Conservation (phyloP, 1,140 invertebrate genomes). For the Pararge aegeria region DNA sequence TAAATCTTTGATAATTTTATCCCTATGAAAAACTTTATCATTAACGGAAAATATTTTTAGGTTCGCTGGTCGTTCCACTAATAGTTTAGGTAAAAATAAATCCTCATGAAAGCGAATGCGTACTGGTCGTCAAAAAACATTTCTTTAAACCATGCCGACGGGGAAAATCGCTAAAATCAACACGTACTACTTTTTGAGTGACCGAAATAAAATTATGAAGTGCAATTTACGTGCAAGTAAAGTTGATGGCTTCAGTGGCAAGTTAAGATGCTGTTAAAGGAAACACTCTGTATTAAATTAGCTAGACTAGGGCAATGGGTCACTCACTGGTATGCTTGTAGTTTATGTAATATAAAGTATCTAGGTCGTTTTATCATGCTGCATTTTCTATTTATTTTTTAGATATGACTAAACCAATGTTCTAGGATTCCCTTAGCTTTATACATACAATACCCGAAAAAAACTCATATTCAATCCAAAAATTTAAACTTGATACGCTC, state of each 20-base stretch:
- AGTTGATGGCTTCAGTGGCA: neutral
- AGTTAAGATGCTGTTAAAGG: neutral
- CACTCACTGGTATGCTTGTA: neutral
- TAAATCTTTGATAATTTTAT: too few species aligned
- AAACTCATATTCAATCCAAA: too few species aligned
- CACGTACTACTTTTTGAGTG: neutral
- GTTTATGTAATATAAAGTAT: neutral
- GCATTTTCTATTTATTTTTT: too few species aligned
- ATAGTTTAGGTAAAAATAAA: neutral
- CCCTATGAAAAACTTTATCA: too few species aligned
- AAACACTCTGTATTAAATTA: neutral
- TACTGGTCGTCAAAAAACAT: neutral
- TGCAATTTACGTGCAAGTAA: neutral
- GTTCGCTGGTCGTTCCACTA: neutral
- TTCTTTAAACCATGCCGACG: neutral
- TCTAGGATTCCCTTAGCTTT: too few species aligned
- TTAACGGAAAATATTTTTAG: neutral
- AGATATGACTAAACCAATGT: neutral
- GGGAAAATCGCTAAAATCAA: constrained; percentile 1
- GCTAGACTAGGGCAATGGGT: neutral
- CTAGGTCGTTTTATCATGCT: neutral
- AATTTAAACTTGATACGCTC: too few species aligned
- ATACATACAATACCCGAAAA: too few species aligned
- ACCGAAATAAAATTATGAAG: neutral
- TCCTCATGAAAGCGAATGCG: neutral